Conservation (phyloP, 2,888 invertebrate genomes). For the Aethes cnicana region DNA sequence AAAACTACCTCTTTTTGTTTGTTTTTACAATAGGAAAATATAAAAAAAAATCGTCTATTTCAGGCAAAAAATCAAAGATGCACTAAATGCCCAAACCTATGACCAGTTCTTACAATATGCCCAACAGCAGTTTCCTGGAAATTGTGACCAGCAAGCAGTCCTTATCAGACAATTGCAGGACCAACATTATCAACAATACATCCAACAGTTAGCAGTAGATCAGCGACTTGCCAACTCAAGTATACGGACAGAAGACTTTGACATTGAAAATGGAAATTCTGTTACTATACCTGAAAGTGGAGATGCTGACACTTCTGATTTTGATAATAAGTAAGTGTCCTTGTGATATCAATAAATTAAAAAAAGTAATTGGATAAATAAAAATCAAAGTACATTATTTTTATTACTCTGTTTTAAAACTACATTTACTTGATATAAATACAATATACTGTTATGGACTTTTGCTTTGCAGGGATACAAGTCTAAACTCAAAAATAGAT, state of each 20-base stretch:
- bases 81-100: conserved; percentile 96
- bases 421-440: too few relatives aligned
- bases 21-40: background rate
- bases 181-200: conserved; percentile 99
- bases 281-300: conserved; percentile 52
- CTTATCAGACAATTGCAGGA: conserved; percentile 97
- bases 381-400: too few relatives aligned
- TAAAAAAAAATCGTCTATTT: conserved; percentile 34
- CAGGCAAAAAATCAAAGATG: conserved; percentile 95
- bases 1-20: background rate
- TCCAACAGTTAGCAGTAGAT: conserved; percentile 92
- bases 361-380: too few relatives aligned
- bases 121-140: conserved; percentile 94
- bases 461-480: conserved; percentile 23
- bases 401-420: too few relatives aligned
- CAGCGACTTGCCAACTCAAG: conserved; percentile 66
- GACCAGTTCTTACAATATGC: conserved; percentile 93
- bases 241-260: conserved; percentile 47
- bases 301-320: conserved; percentile 58
- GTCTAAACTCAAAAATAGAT: conserved; percentile 6
- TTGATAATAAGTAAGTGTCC: conserved; percentile 62
- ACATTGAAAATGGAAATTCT: conserved; percentile 44
- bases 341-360: too few relatives aligned
- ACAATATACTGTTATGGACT: too few relatives aligned
- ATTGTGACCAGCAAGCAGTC: conserved; percentile 95